Evolutionary conservation across 2,113 vertebrate genomes (phyloP).

Genomic region (Bettongia penicillata): DNA sequence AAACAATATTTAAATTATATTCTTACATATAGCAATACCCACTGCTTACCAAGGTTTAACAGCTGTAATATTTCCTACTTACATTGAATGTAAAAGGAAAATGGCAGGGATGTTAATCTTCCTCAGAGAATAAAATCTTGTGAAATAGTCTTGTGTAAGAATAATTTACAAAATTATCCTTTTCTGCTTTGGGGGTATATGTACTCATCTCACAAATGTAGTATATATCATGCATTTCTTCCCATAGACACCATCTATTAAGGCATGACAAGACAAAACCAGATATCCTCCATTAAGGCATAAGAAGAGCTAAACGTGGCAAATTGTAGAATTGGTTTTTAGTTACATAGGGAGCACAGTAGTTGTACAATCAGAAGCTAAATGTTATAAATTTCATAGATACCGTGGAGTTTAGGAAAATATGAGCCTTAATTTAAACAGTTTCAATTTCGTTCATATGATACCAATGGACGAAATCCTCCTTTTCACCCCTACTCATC

Average conservation of each 20-base stretch:
- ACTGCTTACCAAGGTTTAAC: neutral
- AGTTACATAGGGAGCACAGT: neutral
- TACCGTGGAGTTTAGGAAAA: conserved; percentile 12
- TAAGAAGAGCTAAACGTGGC: conserved; percentile 28
- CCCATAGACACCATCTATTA: conserved; percentile 22
- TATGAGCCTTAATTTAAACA: neutral
- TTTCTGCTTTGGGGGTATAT: neutral
- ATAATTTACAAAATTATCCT: neutral
- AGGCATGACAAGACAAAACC: conserved; percentile 14
- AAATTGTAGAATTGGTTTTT: conserved; percentile 25
- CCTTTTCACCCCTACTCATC: neutral
- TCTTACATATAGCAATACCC: neutral
- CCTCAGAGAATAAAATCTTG: neutral
- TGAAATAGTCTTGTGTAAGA: neutral
- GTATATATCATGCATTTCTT: neutral
- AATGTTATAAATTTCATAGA: conserved; percentile 40
- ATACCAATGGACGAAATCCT: neutral
- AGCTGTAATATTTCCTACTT: neutral
- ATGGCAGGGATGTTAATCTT: neutral
- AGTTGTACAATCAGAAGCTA: conserved; percentile 32
- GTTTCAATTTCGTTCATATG: neutral
- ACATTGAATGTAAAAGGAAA: neutral
- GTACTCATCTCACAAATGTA: neutral
- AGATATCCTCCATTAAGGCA: conserved; percentile 23
- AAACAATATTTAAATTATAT: neutral